phyloP scores from a whole-genome alignment of 2,888 invertebrate species.

The Monoplex corrugatus region DNA sequence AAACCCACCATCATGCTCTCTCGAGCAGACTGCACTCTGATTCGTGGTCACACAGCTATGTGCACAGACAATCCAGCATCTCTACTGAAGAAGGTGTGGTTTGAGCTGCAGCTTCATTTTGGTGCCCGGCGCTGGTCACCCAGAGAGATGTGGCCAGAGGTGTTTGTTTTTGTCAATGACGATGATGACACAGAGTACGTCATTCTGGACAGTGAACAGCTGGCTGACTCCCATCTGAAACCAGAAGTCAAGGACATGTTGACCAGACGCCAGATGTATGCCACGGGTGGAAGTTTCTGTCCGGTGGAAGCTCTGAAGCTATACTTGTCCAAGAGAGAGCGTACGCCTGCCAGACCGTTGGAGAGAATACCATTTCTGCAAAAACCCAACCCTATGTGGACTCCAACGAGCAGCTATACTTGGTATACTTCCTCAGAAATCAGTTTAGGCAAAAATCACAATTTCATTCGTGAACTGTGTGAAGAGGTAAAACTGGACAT shows the following conservation, averaged over 20 bases:
- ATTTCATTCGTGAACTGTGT: constrained; percentile 41
- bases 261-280: constrained; percentile 26
- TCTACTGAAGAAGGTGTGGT: constrained; percentile 57
- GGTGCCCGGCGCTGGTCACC: constrained; percentile 48
- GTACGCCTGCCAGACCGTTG: not conserved
- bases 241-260: constrained; percentile 24
- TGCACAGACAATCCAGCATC: constrained; percentile 49
- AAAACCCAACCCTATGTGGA: constrained; percentile 41
- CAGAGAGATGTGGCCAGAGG: constrained; percentile 53
- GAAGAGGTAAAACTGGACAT: constrained; percentile 26
- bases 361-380: constrained; percentile 31
- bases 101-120: constrained; percentile 58
- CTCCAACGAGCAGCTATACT: not conserved
- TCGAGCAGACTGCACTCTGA: constrained; percentile 31
- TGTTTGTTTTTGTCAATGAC: constrained; percentile 52
- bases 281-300: constrained; percentile 49
- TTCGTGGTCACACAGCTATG: constrained; percentile 33
- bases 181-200: constrained; percentile 44
- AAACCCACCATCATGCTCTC: constrained; percentile 26
- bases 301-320: constrained; percentile 53
- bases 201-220: constrained; percentile 50
- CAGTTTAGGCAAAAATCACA: constrained; percentile 35
- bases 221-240: constrained; percentile 15
- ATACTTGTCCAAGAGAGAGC: constrained; percentile 47
- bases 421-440: constrained; percentile 35